Evolutionary conservation across 2,797 vertebrate species (phyloP), one percentile per base, ranked within the genome.

Genomic region (Ceryle rudis): DNA sequence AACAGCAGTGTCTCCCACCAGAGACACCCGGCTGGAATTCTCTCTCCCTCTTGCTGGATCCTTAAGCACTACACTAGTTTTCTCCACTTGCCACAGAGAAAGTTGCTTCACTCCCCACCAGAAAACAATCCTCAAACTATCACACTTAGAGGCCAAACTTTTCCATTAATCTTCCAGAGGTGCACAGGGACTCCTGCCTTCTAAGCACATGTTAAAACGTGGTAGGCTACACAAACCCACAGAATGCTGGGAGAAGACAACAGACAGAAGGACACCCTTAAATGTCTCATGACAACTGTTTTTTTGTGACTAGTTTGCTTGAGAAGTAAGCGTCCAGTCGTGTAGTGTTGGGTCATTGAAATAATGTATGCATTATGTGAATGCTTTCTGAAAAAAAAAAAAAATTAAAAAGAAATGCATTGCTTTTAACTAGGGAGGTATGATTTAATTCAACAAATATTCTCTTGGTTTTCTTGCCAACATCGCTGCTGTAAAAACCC

Each of bases 381-480:
- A 74, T 1, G 4, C n/a, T 71, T 91, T 93, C 22, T 83, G 58
- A 96, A 93, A 72, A 52, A 93, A 69, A 49, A 74, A 46, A 74
- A 14, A 26, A 90, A 78, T 89, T 25, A 39, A 26, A 95, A 72
- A 62, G 37, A 94, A 96, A 72, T 49, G 7, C 57, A 29, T 26
- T 83, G 49, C 75, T 97, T 97, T 91, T 87, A 86, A 95, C 70
- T 86, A 78, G 37, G 33, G 62, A 91, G 52, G 83, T 95, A 51
- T 72, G 29, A 70, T 60, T 81, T 82, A 81, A 90, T 58, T 85
- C 16, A 72, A 72, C 13, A 90, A 83, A 71, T 66, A 67, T 16
- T 86, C 26, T 67, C 67, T 58, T 78, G 61, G 67, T 83, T 86
- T 85, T 72, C 81, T 88, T 89, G 81, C 72, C 86, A 93, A 86